Conservation (phyloP, 2,797 vertebrate species). For the Cygnus olor region DNA sequence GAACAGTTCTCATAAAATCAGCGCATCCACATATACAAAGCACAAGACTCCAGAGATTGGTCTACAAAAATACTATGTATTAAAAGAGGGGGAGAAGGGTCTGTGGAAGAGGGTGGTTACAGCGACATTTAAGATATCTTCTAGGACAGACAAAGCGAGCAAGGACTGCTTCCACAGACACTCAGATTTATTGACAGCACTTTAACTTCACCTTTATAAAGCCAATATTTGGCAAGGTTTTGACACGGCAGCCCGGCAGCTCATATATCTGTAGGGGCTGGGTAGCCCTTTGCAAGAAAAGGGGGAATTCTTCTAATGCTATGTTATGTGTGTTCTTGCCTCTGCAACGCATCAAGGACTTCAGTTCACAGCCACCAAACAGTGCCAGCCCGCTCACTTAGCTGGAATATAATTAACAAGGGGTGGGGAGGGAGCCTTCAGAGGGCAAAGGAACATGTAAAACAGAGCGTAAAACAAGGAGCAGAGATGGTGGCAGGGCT, state of each 20-base stretch:
- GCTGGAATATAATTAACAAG: constrained; percentile 32
- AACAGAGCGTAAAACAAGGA: neutral
- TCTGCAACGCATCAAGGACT: constrained; percentile 46
- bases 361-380: constrained; percentile 32
- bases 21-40: constrained; percentile 70
- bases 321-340: constrained; percentile 43
- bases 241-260: constrained; percentile 33
- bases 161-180: constrained; percentile 66
- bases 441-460: neutral
- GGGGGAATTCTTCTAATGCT: neutral
- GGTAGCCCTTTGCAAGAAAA: constrained; percentile 41
- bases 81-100: constrained; percentile 21
- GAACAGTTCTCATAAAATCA: constrained; percentile 73
- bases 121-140: constrained; percentile 46
- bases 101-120: neutral
- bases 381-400: constrained; percentile 40
- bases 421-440: neutral
- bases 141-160: constrained; percentile 66
- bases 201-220: constrained; percentile 68
- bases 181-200: constrained; percentile 70
- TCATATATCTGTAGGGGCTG: constrained; percentile 35
- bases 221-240: constrained; percentile 73
- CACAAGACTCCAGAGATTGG: constrained; percentile 60
- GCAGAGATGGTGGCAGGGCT: neutral
- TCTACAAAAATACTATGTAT: constrained; percentile 71